Percentiles rank a stretch among this genome's conserved stretches.
Conservation (phyloP, 1,140 invertebrate species). For the Cyclina sinensis region DNA sequence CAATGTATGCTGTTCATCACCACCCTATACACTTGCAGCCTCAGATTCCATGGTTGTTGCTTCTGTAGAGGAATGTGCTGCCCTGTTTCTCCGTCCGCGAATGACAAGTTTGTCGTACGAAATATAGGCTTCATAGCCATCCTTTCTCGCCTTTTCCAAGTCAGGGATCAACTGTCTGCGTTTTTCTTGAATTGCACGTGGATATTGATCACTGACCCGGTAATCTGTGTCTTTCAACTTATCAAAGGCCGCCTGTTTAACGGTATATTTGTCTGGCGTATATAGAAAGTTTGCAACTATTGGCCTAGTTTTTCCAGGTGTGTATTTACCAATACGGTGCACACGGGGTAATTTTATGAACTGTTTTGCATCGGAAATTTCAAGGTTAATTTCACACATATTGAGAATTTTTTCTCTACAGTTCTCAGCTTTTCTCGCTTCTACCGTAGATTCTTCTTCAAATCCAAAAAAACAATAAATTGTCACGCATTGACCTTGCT, state of each 20-base stretch:
- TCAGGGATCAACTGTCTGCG: not conserved
- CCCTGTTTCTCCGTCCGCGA: not conserved
- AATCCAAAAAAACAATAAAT: conserved; percentile 29
- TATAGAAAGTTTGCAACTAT: not conserved
- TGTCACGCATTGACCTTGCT: conserved; percentile 24
- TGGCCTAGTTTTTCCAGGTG: not conserved
- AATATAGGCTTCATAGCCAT: not conserved
- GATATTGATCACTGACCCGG: not conserved
- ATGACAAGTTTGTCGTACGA: not conserved
- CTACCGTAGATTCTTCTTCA: not conserved
- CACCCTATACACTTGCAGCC: too few relatives aligned
- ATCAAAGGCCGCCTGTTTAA: not conserved
- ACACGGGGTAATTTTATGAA: not conserved
- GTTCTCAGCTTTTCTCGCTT: not conserved
- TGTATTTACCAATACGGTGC: not conserved
- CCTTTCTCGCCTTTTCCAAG: not conserved
- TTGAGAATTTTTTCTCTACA: not conserved
- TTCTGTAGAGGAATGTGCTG: not conserved
- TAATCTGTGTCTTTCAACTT: conserved; percentile 9
- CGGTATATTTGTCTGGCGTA: not conserved
- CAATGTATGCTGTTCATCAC: too few relatives aligned
- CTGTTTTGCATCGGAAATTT: not conserved
- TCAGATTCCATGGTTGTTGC: not conserved
- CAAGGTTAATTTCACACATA: not conserved
- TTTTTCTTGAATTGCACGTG: not conserved